Percentiles rank a stretch among this genome's conserved stretches.
phyloP scores from a whole-genome alignment of 1,140 invertebrate genomes.

The Ephestia elutella region DNA sequence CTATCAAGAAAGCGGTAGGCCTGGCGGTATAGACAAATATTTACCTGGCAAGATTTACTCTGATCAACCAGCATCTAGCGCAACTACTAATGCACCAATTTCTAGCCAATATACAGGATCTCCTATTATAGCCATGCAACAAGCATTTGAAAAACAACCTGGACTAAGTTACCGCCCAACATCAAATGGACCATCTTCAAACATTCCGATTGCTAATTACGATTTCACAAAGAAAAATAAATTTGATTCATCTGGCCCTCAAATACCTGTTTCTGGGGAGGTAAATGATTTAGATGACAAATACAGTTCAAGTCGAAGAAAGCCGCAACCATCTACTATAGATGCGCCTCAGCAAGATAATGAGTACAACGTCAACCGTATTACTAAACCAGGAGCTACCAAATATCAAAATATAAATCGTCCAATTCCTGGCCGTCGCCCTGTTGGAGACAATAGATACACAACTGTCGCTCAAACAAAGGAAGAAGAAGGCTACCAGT shows the following conservation, averaged over 20 bases:
- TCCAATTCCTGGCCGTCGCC: background rate
- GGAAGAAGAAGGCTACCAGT: slow-evolving; percentile 18
- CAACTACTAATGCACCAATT: background rate
- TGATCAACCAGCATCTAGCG: background rate
- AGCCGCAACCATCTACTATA: background rate
- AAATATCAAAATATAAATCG: slow-evolving; percentile 1
- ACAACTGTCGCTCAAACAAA: background rate
- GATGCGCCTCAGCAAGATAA: background rate
- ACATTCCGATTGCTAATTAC: background rate
- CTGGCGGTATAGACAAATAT: background rate
- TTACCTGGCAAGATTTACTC: background rate
- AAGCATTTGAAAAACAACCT: background rate
- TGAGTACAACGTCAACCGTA: background rate
- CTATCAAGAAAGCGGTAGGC: background rate
- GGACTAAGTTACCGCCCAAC: background rate
- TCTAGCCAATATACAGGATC: background rate
- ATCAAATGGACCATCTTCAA: background rate
- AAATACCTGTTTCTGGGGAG: background rate
- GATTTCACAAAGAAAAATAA: background rate
- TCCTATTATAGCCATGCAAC: background rate
- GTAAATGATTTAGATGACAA: background rate
- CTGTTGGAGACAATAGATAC: background rate
- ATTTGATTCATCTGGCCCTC: background rate
- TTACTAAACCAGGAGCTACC: background rate
- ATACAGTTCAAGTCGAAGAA: background rate